Evolutionary conservation across 2,797 vertebrate species (phyloP).

Genomic region (Sebastes taczanowskii): DNA sequence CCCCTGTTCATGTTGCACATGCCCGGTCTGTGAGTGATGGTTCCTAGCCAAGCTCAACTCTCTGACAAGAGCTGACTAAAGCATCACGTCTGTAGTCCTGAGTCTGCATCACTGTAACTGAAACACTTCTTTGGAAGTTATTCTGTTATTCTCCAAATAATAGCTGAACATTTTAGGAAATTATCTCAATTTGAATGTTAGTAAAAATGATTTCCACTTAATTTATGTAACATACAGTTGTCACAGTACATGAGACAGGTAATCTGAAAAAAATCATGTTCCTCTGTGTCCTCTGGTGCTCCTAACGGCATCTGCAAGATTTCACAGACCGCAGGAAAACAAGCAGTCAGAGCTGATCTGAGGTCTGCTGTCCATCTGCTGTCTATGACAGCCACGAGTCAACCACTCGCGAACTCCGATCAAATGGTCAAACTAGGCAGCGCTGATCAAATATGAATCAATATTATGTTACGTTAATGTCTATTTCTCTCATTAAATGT

Average conservation of each 20-base stretch:
- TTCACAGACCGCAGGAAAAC: too few relatives aligned
- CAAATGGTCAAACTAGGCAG: too few relatives aligned
- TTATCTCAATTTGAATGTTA: neutral
- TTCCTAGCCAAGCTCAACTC: slow-evolving; percentile 8
- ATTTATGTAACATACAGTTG: neutral
- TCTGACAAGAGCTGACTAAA: slow-evolving; percentile 6
- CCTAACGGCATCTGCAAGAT: too few relatives aligned
- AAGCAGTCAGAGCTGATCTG: too few relatives aligned
- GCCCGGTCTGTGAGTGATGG: slow-evolving; percentile 27
- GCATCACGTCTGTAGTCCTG: neutral
- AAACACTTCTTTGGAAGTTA: neutral
- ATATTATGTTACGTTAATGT: too few relatives aligned
- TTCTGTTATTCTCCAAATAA: neutral
- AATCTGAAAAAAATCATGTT: too few relatives aligned
- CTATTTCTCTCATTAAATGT: too few relatives aligned
- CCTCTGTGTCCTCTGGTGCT: too few relatives aligned
- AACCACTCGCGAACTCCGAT: too few relatives aligned
- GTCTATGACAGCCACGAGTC: too few relatives aligned
- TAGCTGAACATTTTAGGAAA: neutral
- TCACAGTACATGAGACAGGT: neutral
- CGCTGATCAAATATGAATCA: too few relatives aligned
- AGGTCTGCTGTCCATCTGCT: too few relatives aligned
- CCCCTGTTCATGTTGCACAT: slow-evolving; percentile 39
- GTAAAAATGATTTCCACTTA: neutral
- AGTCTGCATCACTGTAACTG: neutral